A percentile compares a stretch with the other conserved stretches of the same genome.
phyloP scores from a whole-genome alignment of 2,888 invertebrate genomes.

The Drosophila multiciliata region DNA sequence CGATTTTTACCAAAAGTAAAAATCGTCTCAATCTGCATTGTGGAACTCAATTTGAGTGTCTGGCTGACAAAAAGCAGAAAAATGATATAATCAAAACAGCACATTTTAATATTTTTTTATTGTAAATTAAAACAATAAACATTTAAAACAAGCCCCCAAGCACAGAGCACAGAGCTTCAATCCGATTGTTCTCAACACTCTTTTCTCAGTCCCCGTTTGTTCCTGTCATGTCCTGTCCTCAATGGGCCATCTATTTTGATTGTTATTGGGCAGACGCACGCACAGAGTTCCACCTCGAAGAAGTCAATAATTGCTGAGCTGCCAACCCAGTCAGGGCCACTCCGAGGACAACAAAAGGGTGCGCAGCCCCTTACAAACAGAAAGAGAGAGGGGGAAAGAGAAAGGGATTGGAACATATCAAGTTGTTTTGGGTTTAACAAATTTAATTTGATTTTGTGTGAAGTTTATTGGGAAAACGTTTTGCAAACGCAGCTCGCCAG shows the following conservation, averaged over 20 bases:
- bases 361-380: constrained; percentile 1
- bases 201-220: constrained; percentile 1
- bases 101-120: constrained; percentile 74
- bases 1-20: too few relatives aligned
- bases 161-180: constrained; percentile 9
- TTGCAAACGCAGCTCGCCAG: constrained; percentile 40
- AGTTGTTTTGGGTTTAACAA: constrained; percentile 78
- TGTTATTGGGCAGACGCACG: constrained; percentile 68
- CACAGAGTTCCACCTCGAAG: constrained; percentile 34
- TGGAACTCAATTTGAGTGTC: constrained; percentile 49
- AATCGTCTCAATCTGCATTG: constrained; percentile 30
- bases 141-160: constrained; percentile 51
- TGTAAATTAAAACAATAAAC: constrained; percentile 79
- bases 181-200: constrained; percentile 3
- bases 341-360: constrained; percentile 40
- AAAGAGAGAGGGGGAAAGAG: background rate
- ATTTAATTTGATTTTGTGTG: constrained; percentile 81
- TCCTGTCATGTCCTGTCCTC: constrained; percentile 41
- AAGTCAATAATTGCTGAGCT: constrained; percentile 55
- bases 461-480: constrained; percentile 79
- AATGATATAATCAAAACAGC: constrained; percentile 74
- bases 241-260: constrained; percentile 76
- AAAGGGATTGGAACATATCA: constrained; percentile 62
- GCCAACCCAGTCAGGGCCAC: constrained; percentile 30
- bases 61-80: constrained; percentile 61